Evolutionary conservation across 2,113 vertebrate species (phyloP).

Genomic region (Carassius carassius): DNA sequence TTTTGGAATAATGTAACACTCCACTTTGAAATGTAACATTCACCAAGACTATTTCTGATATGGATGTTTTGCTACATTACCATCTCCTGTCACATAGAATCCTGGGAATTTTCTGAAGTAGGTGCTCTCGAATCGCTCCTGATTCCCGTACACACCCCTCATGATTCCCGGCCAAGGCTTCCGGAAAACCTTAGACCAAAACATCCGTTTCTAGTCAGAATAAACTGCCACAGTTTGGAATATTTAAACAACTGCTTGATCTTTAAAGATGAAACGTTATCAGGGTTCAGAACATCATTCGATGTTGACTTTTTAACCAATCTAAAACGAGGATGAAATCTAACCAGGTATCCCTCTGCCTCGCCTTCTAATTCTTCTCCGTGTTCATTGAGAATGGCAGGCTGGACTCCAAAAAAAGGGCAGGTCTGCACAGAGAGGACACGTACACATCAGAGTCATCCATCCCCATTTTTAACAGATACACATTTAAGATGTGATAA

Average conservation of each 20-base stretch:
- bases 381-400: conserved; percentile 74
- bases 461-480: not conserved
- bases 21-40: not conserved
- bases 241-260: no score
- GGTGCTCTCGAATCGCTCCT: conserved; percentile 77
- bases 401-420: conserved; percentile 82
- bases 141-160: conserved; percentile 75
- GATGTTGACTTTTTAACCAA: no score
- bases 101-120: conserved; percentile 83
- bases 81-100: conserved; percentile 82
- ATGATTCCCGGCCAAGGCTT: conserved; percentile 82
- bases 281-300: no score
- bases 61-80: conserved; percentile 58
- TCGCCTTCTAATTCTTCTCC: conserved; percentile 82
- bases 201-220: not conserved
- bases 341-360: conserved; percentile 77
- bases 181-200: conserved; percentile 73
- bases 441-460: not conserved
- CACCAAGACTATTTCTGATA: not conserved
- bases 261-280: no score
- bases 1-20: no score
- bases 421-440: conserved; percentile 70
- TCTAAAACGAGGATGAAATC: conserved; percentile 2
- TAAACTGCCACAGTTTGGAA: not conserved
- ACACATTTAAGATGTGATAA: not conserved